Evolutionary conservation across 2,888 invertebrate genomes (phyloP).

Genomic region (Agapostemon virescens): DNA sequence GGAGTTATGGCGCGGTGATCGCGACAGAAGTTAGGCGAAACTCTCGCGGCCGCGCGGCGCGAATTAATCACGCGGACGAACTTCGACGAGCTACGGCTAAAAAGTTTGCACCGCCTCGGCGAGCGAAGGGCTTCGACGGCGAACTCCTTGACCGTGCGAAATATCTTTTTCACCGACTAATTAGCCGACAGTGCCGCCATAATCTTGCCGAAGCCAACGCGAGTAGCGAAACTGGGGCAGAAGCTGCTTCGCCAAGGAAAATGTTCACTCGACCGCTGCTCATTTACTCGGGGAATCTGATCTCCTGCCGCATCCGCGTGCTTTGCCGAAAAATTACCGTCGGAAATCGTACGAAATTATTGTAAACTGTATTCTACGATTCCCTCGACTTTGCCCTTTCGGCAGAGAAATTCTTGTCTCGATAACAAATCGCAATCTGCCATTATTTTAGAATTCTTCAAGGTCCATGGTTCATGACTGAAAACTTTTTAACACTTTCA

Average conservation of each 20-base stretch:
- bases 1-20: constrained; percentile 25
- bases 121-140: neutral
- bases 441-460: no score
- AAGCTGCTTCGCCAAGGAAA: neutral
- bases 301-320: no score
- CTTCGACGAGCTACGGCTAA: constrained; percentile 5
- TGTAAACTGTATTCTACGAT: no score
- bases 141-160: neutral
- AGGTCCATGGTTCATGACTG: no score
- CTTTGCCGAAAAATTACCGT: no score
- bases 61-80: constrained; percentile 42
- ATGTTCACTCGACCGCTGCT: neutral
- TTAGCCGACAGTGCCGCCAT: neutral
- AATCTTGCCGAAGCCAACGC: neutral
- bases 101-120: neutral
- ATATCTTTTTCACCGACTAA: neutral
- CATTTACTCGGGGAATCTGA: neutral
- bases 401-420: no score
- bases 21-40: constrained; percentile 27
- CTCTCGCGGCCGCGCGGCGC: neutral
- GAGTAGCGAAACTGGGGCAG: neutral
- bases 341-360: no score
- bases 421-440: no score
- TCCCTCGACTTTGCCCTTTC: no score
- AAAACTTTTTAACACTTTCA: no score